A percentile compares a stretch with the other conserved stretches of the same genome.
phyloP scores from a whole-genome alignment of 2,113 vertebrate genomes.

The Zeus faber region DNA sequence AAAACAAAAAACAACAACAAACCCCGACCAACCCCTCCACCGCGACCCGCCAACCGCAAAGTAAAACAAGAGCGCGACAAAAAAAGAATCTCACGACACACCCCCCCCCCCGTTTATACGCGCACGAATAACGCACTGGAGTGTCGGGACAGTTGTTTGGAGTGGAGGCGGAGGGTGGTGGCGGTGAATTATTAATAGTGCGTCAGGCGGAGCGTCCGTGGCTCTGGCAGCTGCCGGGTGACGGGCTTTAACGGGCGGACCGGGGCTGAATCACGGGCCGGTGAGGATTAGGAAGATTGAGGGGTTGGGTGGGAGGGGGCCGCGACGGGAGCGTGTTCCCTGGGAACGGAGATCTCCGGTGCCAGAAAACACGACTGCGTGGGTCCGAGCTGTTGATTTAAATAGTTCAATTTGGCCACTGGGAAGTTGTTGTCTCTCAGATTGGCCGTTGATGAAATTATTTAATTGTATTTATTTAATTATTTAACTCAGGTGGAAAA shows the following conservation, averaged over 20 bases:
- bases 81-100: too few species aligned
- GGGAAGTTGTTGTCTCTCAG: too few species aligned
- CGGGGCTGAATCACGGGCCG: constrained; percentile 67
- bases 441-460: too few species aligned
- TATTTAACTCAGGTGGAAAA: too few species aligned
- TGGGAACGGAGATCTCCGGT: too few species aligned
- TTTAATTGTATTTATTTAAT: too few species aligned
- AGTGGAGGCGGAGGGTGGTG: constrained; percentile 36
- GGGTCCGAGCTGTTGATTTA: too few species aligned
- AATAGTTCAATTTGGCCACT: not conserved
- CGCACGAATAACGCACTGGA: constrained; percentile 1
- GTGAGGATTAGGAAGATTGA: constrained; percentile 58
- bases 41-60: not conserved
- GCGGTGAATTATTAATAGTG: constrained; percentile 75
- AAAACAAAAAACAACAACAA: constrained; percentile 18
- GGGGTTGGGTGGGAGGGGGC: not conserved
- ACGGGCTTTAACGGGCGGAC: constrained; percentile 67
- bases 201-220: constrained; percentile 57
- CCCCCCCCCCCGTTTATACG: constrained; percentile 1
- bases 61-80: not conserved
- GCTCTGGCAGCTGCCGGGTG: constrained; percentile 73
- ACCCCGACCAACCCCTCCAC: constrained; percentile 15
- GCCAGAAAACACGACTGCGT: too few species aligned
- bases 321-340: too few species aligned
- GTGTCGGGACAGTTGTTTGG: constrained; percentile 46